phyloP scores from a whole-genome alignment of 2,888 invertebrate species.

The Azorinus chamasolen region DNA sequence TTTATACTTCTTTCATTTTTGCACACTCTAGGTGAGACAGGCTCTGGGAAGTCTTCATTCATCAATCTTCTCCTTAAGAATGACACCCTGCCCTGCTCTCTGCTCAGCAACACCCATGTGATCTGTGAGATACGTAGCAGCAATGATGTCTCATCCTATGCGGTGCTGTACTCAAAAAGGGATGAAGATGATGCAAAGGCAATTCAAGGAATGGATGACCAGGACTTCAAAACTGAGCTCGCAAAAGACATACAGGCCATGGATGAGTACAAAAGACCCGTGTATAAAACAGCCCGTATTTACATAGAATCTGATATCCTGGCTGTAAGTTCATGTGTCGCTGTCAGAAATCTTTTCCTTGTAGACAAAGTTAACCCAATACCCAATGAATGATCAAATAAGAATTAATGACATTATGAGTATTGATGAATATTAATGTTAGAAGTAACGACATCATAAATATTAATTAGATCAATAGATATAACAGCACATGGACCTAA shows the following conservation, averaged over 20 bases:
- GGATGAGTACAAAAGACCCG: conserved; percentile 29
- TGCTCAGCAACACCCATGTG: conserved; percentile 74
- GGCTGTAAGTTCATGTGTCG: conserved; percentile 60
- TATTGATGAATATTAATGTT: too few species aligned
- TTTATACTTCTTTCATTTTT: too few species aligned
- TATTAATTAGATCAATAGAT: too few species aligned
- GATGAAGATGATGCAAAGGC: conserved; percentile 12
- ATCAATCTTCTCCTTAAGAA: conserved; percentile 73
- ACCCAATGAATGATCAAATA: too few species aligned
- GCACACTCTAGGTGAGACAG: conserved; percentile 73
- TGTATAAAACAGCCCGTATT: conserved; percentile 66
- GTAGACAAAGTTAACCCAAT: too few species aligned
- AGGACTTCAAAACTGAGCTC: conserved; percentile 29
- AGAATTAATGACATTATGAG: too few species aligned
- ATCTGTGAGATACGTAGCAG: conserved; percentile 73
- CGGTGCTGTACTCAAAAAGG: conserved; percentile 19
- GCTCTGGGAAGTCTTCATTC: conserved; percentile 75
- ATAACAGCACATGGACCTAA: too few species aligned
- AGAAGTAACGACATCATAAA: too few species aligned
- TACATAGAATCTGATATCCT: conserved; percentile 66
- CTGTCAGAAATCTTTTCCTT: too few species aligned
- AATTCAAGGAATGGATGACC: conserved; percentile 5
- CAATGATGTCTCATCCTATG: conserved; percentile 22
- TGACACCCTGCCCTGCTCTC: conserved; percentile 67
- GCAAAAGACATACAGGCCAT: conserved; percentile 44